Evolutionary conservation across 2,113 vertebrate species (phyloP).

Genomic region (Fulmarus glacialis): DNA sequence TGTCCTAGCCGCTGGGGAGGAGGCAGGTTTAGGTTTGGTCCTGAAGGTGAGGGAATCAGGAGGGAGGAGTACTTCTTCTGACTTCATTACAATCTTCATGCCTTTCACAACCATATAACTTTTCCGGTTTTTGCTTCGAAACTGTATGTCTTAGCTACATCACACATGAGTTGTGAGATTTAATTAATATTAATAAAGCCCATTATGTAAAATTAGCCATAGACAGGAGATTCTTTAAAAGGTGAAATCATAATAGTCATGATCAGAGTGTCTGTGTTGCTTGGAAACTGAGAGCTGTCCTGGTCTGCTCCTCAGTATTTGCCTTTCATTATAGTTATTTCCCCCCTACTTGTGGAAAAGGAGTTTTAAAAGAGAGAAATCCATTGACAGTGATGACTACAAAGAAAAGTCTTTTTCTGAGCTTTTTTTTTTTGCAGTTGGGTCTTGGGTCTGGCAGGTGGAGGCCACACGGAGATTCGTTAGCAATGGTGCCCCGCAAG

Average conservation of each 20-base stretch:
- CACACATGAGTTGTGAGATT: background rate
- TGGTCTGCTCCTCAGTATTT: conserved; percentile 13
- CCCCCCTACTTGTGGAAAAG: background rate
- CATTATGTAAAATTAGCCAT: conserved; percentile 15
- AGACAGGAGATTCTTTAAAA: conserved; percentile 18
- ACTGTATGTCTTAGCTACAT: background rate
- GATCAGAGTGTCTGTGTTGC: conserved; percentile 26
- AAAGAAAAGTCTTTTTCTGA: background rate
- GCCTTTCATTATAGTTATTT: background rate
- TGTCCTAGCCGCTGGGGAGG: background rate
- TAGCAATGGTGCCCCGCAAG: background rate
- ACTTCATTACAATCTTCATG: background rate
- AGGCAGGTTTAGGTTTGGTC: background rate
- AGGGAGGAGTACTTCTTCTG: background rate
- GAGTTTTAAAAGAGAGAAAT: background rate
- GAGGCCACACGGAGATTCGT: fast-evolving
- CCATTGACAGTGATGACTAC: background rate
- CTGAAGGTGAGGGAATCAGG: background rate
- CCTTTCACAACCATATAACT: background rate
- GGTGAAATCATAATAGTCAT: conserved; percentile 47
- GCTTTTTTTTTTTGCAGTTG: background rate
- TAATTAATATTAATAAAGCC: background rate
- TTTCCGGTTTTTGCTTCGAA: background rate
- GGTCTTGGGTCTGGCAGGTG: background rate
- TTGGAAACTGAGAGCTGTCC: conserved; percentile 42